Conservation (phyloP, 2,888 invertebrate genomes). For the Muscina levida region DNA sequence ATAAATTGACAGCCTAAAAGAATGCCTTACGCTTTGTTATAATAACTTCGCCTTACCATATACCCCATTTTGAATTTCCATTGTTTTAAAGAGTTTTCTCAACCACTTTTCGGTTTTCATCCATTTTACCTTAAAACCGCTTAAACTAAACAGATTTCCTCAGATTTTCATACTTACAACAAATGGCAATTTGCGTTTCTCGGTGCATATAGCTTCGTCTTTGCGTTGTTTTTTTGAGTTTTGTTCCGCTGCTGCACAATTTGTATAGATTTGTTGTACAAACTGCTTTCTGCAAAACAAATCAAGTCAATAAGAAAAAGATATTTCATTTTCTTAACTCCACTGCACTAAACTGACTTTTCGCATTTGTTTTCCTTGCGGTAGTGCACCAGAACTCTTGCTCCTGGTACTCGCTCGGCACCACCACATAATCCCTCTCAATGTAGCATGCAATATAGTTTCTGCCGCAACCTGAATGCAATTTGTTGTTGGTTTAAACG, state of each 20-base stretch:
- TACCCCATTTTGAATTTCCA: no score
- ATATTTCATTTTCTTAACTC: conserved; percentile 42
- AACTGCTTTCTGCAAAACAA: conserved; percentile 33
- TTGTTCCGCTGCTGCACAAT: background rate
- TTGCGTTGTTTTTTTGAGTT: conserved; percentile 8
- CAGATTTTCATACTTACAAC: background rate
- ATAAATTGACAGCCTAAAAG: no score
- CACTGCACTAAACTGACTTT: conserved; percentile 28
- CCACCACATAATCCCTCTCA: conserved; percentile 24
- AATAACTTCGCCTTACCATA: no score
- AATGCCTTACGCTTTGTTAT: no score
- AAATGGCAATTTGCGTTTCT: conserved; percentile 1
- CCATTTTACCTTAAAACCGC: background rate
- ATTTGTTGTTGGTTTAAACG: conserved; percentile 9
- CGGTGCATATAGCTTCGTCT: no score
- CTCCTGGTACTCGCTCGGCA: no score
- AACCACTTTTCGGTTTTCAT: background rate
- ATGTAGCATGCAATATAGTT: background rate
- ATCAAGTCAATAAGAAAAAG: conserved; percentile 55
- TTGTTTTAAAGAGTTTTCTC: no score
- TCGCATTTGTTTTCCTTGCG: conserved; percentile 29
- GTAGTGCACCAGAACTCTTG: background rate
- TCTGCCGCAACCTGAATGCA: conserved; percentile 14
- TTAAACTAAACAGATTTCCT: conserved; percentile 1
- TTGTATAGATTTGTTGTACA: conserved; percentile 19